A percentile compares a stretch with the other conserved stretches of the same genome.
phyloP scores from a whole-genome alignment of 1,140 invertebrate genomes.

The Sesamia nonagrioides region DNA sequence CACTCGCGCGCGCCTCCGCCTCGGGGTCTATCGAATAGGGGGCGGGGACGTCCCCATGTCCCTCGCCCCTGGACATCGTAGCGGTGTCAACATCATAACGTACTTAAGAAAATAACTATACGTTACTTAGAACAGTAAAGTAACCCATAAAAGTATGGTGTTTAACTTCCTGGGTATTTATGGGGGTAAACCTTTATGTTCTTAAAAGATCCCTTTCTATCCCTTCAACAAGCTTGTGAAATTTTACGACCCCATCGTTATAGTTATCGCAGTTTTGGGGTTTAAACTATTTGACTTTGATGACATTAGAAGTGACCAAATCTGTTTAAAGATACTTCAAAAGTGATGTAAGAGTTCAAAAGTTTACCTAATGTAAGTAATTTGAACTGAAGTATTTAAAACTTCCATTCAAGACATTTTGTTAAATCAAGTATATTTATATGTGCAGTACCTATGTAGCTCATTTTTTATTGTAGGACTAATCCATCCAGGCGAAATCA shows the following conservation, averaged over 20 bases:
- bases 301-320: neutral
- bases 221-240: conserved; percentile 2
- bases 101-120: too few relatives aligned
- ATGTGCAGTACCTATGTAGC: too few relatives aligned
- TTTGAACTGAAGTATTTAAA: neutral
- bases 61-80: too few relatives aligned
- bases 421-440: too few relatives aligned
- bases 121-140: neutral
- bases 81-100: too few relatives aligned
- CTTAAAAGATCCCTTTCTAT: neutral
- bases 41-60: too few relatives aligned
- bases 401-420: too few relatives aligned
- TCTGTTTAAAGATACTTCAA: neutral
- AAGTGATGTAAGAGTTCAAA: neutral
- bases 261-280: neutral
- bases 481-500: too few relatives aligned
- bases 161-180: conserved; percentile 16
- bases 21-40: too few relatives aligned
- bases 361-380: neutral
- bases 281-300: conserved; percentile 5
- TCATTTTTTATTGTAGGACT: too few relatives aligned
- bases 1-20: too few relatives aligned
- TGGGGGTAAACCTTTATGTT: conserved; percentile 6
- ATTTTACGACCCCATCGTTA: conserved; percentile 2
- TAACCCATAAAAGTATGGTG: neutral